These are phyloP conservation scores for Pteronura brasiliensis DNA, from an alignment of 2,113 vertebrate genomes.

Conservation along the genomic window DNA sequence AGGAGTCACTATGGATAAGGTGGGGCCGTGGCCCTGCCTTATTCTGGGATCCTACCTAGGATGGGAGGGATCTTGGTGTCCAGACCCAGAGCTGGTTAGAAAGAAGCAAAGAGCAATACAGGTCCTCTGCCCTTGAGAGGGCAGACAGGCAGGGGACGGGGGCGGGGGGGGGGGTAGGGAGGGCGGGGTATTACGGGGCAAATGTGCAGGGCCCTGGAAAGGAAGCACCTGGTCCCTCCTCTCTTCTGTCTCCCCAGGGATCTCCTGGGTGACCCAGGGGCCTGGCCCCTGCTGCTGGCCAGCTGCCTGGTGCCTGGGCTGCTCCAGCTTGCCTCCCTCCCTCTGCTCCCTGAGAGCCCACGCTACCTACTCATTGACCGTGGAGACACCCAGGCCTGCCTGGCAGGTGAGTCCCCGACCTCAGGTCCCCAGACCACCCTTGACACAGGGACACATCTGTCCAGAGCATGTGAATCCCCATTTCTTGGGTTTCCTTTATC, in stretches of 20 bases:
- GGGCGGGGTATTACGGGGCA: neutral
- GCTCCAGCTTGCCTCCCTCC: conserved; percentile 90
- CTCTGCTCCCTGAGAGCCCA: conserved; percentile 94
- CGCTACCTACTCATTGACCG: conserved; percentile 92
- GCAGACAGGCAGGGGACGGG: too few species aligned
- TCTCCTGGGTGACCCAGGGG: conserved; percentile 87
- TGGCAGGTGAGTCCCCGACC: conserved; percentile 82
- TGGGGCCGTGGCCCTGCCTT: neutral
- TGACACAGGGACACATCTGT: neutral
- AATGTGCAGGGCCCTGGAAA: neutral
- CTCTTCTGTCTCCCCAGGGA: conserved; percentile 82
- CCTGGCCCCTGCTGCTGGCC: conserved; percentile 91
- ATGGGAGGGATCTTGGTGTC: neutral
- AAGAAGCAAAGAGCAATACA: neutral
- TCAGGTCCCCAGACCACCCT: too few species aligned
- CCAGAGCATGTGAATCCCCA: neutral
- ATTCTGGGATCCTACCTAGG: neutral
- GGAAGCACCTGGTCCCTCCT: neutral
- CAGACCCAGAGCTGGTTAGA: neutral
- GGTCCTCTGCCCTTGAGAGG: neutral
- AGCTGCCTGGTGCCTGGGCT: conserved; percentile 90
- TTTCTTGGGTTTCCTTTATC: neutral
- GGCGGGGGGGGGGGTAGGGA: neutral
- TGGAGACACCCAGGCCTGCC: conserved; percentile 88
- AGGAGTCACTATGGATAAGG: neutral